These are phyloP conservation scores for Anthoscopus minutus DNA, from an alignment of 2,113 vertebrate species.

Conservation along the genomic window DNA sequence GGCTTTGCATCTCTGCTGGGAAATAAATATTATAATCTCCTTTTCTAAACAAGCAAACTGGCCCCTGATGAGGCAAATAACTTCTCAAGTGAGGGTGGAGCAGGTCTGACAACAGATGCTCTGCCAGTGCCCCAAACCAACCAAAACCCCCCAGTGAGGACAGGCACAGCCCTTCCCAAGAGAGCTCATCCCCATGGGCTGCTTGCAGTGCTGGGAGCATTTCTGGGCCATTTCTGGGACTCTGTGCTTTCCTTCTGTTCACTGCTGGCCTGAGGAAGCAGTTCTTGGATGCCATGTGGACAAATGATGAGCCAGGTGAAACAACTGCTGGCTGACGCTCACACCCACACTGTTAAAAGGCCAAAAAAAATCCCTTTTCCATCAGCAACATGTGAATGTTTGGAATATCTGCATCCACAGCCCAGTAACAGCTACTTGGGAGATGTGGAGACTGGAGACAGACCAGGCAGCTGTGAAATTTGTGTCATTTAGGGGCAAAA, in stretches of 20 bases:
- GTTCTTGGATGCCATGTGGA: not conserved
- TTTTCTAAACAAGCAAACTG: conserved; percentile 6
- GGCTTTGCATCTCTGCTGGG: conserved; percentile 1
- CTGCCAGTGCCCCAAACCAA: not conserved
- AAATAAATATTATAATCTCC: conserved; percentile 5
- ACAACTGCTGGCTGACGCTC: not conserved
- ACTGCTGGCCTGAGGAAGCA: not conserved
- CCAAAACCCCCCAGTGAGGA: not conserved
- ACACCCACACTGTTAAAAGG: not conserved
- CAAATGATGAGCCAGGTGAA: not conserved
- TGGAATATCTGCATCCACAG: not conserved
- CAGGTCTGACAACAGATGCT: not conserved
- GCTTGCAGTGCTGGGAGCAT: not conserved
- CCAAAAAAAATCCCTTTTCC: not conserved
- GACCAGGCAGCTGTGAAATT: not conserved
- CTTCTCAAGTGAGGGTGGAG: not conserved
- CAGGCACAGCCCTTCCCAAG: not conserved
- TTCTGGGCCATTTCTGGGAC: not conserved
- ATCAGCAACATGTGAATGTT: not conserved
- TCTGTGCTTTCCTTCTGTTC: not conserved
- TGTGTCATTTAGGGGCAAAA: not conserved
- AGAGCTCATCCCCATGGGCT: not conserved
- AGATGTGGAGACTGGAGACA: not conserved
- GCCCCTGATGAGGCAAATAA: not conserved
- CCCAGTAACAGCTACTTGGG: not conserved